Percentiles rank a stretch among this genome's conserved stretches.
Evolutionary conservation across 2,888 invertebrate species (phyloP).

Genomic region (Temnothorax unifasciatus): DNA sequence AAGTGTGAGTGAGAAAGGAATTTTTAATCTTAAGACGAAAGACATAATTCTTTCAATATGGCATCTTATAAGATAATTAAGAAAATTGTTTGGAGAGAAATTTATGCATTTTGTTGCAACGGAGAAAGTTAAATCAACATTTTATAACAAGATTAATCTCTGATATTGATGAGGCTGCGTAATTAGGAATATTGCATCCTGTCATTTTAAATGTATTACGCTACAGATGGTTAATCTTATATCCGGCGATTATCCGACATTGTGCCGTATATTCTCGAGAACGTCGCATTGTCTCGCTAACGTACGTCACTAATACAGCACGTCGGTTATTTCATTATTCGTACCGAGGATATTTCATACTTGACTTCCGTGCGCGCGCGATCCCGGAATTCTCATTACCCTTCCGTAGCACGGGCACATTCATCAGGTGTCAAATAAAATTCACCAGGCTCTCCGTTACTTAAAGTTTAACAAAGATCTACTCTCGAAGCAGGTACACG

Average conservation of each 20-base stretch:
- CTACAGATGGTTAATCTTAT: not conserved
- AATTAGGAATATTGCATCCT: not conserved
- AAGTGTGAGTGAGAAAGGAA: not conserved
- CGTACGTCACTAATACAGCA: constrained; percentile 25
- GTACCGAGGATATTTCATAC: constrained; percentile 69
- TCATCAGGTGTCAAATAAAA: constrained; percentile 77
- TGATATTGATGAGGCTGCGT: not conserved
- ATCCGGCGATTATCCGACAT: not conserved
- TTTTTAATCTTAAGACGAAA: not conserved
- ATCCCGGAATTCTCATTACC: constrained; percentile 75
- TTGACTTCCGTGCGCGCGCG: constrained; percentile 62
- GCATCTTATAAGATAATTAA: not conserved
- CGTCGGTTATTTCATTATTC: constrained; percentile 69
- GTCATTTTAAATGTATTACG: not conserved
- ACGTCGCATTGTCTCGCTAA: constrained; percentile 11
- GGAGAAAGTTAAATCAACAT: not conserved
- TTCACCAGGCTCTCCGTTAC: constrained; percentile 63
- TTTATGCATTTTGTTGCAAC: not conserved
- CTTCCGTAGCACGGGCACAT: constrained; percentile 69
- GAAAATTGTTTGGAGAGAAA: not conserved
- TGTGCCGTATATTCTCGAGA: constrained; percentile 2
- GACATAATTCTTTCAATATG: not conserved
- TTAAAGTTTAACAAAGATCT: constrained; percentile 75
- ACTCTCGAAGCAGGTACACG: constrained; percentile 50
- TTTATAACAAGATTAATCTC: not conserved